Evolutionary conservation across 2,797 vertebrate species (phyloP), one percentile per base, ranked within the genome.

Genomic region (Onychomys torridus): DNA sequence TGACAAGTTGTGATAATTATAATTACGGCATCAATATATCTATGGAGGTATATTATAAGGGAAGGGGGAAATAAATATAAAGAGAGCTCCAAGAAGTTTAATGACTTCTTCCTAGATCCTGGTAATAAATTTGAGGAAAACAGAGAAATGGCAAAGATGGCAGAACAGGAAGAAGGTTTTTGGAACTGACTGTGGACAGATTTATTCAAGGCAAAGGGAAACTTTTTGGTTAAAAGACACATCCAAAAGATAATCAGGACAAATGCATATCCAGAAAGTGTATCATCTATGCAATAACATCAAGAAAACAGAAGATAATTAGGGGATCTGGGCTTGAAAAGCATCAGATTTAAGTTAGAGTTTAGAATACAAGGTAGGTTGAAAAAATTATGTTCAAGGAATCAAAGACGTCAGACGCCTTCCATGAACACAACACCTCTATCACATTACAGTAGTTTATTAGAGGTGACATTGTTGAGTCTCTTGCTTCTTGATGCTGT

Each of bases 391-490:
- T 2, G 6, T 23, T 78, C 40, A 88, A 32, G 25, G 2, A 57
- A 49, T 27, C 6, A 49, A 77, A n/a, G 11, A 32, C 71, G 5
- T 13, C 6, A 37, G 37, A 52, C 69, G 5, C 5, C 32, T 67
- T 71, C 32, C 4, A 0, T 8, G 16, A n/a, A 27, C 19, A 27
- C 17, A 19, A 0, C 5, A 8, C 0, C 8, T 17, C 1, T 2
- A 6, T 61, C 19, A 29, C 1, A 2, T 2, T 19, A 5, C 12
- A 12, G 19, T 23, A 25, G 17, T 78, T 61, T 46, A n/a, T 77
- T 23, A 16, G 21, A 67, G 43, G 3, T 25, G 40, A 9, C 29
- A 46, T 2, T 21, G 63, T 21, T 43, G 2, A 0, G 0, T 73
- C 59, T 40, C 52, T 73, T 52, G 1, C 52, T 43, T 69, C 21